These are phyloP conservation scores for Morinoia aosen DNA, from an alignment of 2,888 invertebrate genomes.

Conservation along the genomic window DNA sequence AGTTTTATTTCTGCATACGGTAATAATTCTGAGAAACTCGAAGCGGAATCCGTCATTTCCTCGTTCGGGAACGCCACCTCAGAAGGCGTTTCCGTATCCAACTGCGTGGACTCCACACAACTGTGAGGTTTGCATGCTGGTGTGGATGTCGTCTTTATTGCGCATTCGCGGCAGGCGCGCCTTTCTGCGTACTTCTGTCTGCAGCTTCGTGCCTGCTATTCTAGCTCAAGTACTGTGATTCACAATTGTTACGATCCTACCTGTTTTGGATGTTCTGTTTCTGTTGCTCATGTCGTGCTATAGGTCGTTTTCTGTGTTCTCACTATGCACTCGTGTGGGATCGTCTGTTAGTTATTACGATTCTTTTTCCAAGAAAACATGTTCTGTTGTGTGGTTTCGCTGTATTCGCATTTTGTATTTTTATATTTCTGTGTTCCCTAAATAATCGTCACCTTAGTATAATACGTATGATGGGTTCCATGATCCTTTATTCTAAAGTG, in stretches of 20 bases:
- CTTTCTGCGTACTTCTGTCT: not conserved
- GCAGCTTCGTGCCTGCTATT: not conserved
- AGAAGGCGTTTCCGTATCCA: not conserved
- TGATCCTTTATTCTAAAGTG: too few relatives aligned
- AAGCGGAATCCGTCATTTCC: not conserved
- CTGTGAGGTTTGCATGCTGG: not conserved
- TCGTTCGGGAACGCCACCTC: not conserved
- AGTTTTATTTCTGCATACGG: not conserved
- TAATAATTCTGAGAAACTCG: not conserved
- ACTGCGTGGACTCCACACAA: not conserved
- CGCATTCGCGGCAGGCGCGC: not conserved
- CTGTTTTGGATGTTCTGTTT: too few relatives aligned
- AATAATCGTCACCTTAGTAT: too few relatives aligned
- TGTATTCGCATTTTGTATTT: too few relatives aligned
- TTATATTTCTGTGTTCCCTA: too few relatives aligned
- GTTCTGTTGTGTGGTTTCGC: too few relatives aligned
- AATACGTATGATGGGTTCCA: too few relatives aligned
- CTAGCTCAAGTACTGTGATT: not conserved
- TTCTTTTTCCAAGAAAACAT: too few relatives aligned
- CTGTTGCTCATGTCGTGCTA: not conserved
- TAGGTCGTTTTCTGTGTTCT: not conserved
- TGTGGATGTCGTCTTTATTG: not conserved
- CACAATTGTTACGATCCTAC: too few relatives aligned
- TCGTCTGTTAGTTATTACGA: too few relatives aligned
- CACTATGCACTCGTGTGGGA: too few relatives aligned